Percentiles rank a stretch among this genome's conserved stretches.
Conservation (phyloP, 2,113 vertebrate species). For the Monarcha castaneiventris region DNA sequence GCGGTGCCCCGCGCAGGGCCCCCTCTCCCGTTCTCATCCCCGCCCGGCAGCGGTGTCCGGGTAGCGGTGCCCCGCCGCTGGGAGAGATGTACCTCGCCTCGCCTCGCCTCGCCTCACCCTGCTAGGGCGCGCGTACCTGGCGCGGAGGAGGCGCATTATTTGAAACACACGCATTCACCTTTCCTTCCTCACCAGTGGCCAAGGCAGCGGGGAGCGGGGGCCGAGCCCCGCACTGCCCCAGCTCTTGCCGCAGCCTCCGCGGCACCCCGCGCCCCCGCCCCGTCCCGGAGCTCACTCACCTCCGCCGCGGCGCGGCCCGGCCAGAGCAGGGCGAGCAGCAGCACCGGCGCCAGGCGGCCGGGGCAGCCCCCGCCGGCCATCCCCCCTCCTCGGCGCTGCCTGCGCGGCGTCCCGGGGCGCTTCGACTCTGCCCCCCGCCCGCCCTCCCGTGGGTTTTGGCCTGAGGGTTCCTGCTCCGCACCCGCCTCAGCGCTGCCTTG, state of each 20-base stretch:
- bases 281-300: background rate
- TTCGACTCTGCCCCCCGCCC: background rate
- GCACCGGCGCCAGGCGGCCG: background rate
- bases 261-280: background rate
- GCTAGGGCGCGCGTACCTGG: background rate
- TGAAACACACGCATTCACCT: background rate
- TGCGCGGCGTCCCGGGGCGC: background rate
- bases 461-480: background rate
- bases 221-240: background rate
- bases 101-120: background rate
- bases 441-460: background rate
- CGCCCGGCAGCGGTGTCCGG: background rate
- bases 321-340: constrained; percentile 12
- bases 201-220: background rate
- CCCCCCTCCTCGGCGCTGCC: background rate
- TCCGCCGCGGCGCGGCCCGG: background rate
- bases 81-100: too few species aligned
- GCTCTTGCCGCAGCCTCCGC: too few species aligned
- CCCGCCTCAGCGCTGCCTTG: background rate
- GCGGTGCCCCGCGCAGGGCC: background rate
- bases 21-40: background rate
- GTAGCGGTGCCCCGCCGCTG: background rate
- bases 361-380: background rate
- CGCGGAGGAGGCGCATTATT: background rate
- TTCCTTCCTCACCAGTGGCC: background rate